Evolutionary conservation across 2,113 vertebrate species (phyloP).

Genomic region (Pristiophorus japonicus): DNA sequence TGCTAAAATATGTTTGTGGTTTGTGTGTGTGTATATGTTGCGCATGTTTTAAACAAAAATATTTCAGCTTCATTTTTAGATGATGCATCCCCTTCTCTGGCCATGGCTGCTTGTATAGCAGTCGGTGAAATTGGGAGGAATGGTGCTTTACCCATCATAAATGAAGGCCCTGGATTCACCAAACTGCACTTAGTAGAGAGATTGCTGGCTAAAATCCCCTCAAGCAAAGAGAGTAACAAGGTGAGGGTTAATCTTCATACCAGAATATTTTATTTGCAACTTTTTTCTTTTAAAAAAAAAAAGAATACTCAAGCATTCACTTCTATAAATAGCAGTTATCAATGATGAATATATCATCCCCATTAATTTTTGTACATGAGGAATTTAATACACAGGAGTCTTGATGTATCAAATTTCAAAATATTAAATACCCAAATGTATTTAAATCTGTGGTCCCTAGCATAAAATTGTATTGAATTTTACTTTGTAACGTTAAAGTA

Average conservation of each 20-base stretch:
- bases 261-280: not conserved
- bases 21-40: not conserved
- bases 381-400: no score
- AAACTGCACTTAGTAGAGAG: slow-evolving; percentile 82
- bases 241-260: slow-evolving; percentile 47
- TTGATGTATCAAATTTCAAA: not conserved
- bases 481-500: no score
- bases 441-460: no score
- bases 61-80: slow-evolving; percentile 81
- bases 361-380: no score
- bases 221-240: slow-evolving; percentile 90
- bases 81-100: slow-evolving; percentile 69
- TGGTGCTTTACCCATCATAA: slow-evolving; percentile 73
- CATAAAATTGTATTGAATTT: no score
- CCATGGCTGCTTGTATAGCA: slow-evolving; percentile 81
- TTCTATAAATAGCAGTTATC: not conserved
- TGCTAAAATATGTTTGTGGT: not conserved
- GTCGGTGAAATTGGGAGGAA: slow-evolving; percentile 89
- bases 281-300: not conserved
- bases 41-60: not conserved
- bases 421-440: not conserved
- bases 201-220: slow-evolving; percentile 79
- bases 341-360: no score
- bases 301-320: not conserved
- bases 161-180: slow-evolving; percentile 78